phyloP scores from a whole-genome alignment of 2,113 vertebrate species.

The Origma solitaria region DNA sequence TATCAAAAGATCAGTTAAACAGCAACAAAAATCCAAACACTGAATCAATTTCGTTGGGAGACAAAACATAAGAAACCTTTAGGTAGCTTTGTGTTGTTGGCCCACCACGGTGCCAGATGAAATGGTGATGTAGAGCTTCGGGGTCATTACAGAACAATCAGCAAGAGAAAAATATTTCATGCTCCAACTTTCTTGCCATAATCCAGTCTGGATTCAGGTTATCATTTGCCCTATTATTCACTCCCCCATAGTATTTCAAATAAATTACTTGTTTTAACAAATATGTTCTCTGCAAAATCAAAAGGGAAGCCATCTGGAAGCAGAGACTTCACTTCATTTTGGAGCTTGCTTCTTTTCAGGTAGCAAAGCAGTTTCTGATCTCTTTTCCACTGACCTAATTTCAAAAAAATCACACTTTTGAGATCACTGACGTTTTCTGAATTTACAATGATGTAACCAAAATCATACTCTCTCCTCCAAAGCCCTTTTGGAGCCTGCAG shows the following conservation, averaged over 20 bases:
- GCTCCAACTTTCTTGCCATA: neutral
- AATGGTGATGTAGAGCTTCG: neutral
- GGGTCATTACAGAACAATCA: neutral
- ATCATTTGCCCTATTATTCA: neutral
- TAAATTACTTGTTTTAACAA: neutral
- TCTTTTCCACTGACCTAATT: slow-evolving; percentile 58
- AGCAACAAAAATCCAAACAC: neutral
- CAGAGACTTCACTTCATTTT: neutral
- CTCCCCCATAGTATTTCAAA: neutral
- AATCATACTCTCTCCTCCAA: slow-evolving; percentile 11
- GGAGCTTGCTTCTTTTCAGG: slow-evolving; percentile 24
- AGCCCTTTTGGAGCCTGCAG: slow-evolving; percentile 23
- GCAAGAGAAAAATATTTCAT: neutral
- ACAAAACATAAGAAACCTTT: neutral
- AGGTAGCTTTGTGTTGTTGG: neutral
- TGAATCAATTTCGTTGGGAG: neutral
- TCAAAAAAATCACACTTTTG: slow-evolving; percentile 42
- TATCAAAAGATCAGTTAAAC: neutral
- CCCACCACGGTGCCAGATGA: neutral
- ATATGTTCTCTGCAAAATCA: neutral
- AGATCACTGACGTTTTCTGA: slow-evolving; percentile 53
- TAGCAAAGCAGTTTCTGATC: slow-evolving; percentile 25
- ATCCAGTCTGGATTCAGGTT: neutral
- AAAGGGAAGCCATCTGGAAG: neutral
- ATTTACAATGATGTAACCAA: slow-evolving; percentile 51